A percentile compares a stretch with the other conserved stretches of the same genome.
phyloP scores from a whole-genome alignment of 2,113 vertebrate species.

The Zosterops japonicus region DNA sequence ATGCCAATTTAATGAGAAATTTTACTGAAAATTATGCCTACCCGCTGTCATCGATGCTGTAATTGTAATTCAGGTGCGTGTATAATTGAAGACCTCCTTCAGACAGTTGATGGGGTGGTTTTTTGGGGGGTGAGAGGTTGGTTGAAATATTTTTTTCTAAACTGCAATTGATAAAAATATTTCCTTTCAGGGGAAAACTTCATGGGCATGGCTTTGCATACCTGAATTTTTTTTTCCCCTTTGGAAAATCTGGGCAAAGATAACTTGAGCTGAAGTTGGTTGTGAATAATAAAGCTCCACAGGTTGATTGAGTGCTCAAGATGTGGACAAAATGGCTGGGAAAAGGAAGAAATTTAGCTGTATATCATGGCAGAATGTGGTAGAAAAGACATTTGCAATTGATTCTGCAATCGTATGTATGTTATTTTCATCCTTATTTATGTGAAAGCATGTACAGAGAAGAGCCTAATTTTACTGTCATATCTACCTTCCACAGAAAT shows the following conservation, averaged over 20 bases:
- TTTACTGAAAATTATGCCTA: background rate
- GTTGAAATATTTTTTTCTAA: background rate
- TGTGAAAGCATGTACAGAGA: background rate
- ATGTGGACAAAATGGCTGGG: background rate
- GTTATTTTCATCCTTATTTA: background rate
- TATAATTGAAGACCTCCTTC: background rate
- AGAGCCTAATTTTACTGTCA: background rate
- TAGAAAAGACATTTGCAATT: background rate
- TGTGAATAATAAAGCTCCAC: background rate
- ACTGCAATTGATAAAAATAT: background rate
- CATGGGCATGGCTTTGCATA: background rate
- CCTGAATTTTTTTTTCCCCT: background rate
- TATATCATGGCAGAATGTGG: background rate
- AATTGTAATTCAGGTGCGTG: accelerated
- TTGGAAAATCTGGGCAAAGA: background rate
- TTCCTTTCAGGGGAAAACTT: background rate
- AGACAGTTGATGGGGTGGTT: background rate
- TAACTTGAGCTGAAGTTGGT: background rate
- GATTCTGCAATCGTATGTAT: background rate
- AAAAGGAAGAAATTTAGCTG: background rate
- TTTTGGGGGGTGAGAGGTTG: accelerated
- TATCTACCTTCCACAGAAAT: background rate
- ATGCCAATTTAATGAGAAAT: background rate
- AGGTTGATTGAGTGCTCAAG: background rate
- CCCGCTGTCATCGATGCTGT: accelerated